phyloP scores from a whole-genome alignment of 2,888 invertebrate species.

The Eledone cirrhosa region DNA sequence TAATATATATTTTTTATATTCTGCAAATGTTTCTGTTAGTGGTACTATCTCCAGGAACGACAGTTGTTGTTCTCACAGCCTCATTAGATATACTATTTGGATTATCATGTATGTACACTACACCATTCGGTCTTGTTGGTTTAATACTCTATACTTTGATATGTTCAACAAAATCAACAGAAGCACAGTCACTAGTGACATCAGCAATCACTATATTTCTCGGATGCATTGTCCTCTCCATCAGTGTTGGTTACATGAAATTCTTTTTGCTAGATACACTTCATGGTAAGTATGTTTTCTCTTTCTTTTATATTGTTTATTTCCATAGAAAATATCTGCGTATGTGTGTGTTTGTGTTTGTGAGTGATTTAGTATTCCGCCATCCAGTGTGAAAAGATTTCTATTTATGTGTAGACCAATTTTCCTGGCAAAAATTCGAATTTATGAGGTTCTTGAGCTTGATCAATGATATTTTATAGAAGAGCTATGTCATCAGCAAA shows the following conservation, averaged over 20 bases:
- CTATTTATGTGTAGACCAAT: no score
- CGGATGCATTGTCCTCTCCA: slow-evolving; percentile 38
- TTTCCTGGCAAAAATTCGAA: no score
- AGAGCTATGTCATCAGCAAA: no score
- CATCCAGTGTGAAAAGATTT: no score
- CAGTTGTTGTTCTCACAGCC: slow-evolving; percentile 42
- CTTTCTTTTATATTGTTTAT: no score
- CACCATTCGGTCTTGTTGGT: slow-evolving; percentile 36
- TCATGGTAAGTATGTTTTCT: slow-evolving; percentile 33
- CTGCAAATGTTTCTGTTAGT: slow-evolving; percentile 46
- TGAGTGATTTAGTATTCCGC: no score
- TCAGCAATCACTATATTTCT: slow-evolving; percentile 37
- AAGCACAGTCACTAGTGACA: slow-evolving; percentile 40
- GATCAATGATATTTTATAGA: no score
- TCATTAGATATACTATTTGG: slow-evolving; percentile 46
- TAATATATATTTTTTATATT: slow-evolving; percentile 46
- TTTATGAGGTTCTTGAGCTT: no score
- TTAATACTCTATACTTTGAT: slow-evolving; percentile 38
- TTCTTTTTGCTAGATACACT: slow-evolving; percentile 40
- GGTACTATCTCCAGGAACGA: slow-evolving; percentile 45
- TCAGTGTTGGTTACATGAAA: slow-evolving; percentile 42
- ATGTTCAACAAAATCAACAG: slow-evolving; percentile 38
- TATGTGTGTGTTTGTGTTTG: no score
- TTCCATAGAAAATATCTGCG: no score
- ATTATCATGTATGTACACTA: slow-evolving; percentile 35